Base-by-base conservation (phyloP, 2,113 vertebrate genomes). In the Poicephalus gulielmi region DNA sequence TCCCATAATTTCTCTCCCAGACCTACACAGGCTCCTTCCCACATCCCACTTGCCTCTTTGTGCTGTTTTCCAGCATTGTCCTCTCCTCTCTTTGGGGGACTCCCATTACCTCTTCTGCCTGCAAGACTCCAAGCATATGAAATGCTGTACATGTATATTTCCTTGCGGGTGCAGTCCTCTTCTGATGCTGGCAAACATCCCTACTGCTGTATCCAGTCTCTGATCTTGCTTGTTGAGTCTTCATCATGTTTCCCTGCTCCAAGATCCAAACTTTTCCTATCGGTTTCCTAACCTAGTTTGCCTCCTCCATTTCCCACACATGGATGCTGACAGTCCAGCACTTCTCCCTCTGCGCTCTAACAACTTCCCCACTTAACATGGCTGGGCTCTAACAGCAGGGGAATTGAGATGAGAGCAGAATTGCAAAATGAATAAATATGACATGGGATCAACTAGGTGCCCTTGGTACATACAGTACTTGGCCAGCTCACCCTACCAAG, bases 1-100 rank as follows among this genome's bases (percentile, higher is more conserved):
- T 25, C 46, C 55, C 4, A 2, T 12, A 17, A 10, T 43, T 27
- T 83, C 17, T 47, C 10, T 44, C 8, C 6, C 15, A 78, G 13
- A 52, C 18, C 22, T 46, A 39, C n/a, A 7, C 27, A 59, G 68
- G 31, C 15, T 57, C 17, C 1, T 4, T 77, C 13, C 8, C 30
- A 23, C 23, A 53, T 39, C 30, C 11, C 30, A 30, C 64, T 59
- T 37, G 30, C 11, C 43, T 84, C 10, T 18, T 67, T 4, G 1
- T 33, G 30, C 17, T 62, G 17, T 33, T 79, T 79, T 59, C 64
- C 39, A 69, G 5, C 7, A 24, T 4, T 2, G 13, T 77, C 37
- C 27, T 24, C 20, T 66, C 15, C 8, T 63, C 10, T 71, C 13
- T 14, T 17, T 0, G 0, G 17, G 33, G 5, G 5, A 2, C 10